Conservation (phyloP, 2,888 invertebrate genomes). For the Trissoscelio sp. region DNA sequence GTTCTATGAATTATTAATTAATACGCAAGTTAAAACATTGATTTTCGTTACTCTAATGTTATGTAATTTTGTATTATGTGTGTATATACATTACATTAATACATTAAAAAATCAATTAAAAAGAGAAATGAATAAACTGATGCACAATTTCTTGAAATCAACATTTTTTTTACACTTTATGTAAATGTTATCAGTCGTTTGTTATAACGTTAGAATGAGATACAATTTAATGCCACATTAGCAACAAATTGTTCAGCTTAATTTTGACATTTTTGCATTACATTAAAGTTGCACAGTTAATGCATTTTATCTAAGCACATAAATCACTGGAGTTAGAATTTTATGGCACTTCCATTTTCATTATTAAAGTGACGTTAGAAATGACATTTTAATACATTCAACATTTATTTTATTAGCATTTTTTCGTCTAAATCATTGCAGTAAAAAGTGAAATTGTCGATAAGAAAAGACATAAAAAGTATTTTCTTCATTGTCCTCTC, state of each 20-base stretch:
- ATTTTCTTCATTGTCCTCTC: no score
- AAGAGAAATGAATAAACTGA: no score
- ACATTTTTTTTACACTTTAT: background rate
- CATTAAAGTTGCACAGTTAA: slow-evolving; percentile 18
- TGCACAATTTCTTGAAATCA: no score
- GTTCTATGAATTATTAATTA: background rate
- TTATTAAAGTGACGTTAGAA: slow-evolving; percentile 3
- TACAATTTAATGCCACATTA: background rate
- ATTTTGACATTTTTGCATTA: slow-evolving; percentile 16
- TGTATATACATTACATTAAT: background rate
- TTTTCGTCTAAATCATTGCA: no score
- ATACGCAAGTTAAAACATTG: background rate
- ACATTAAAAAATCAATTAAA: background rate
- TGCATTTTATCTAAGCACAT: slow-evolving; percentile 33
- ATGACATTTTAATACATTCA: slow-evolving; percentile 19
- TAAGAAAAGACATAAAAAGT: no score
- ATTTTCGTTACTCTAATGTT: background rate
- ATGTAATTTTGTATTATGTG: no score
- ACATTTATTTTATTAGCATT: no score
- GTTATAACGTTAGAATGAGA: background rate
- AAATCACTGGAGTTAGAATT: slow-evolving; percentile 26
- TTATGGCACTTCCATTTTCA: slow-evolving; percentile 17
- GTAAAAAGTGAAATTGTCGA: no score
- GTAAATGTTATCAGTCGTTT: background rate
- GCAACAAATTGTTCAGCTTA: background rate